Conservation (phyloP, 2,113 vertebrate genomes). For the Scomber scombrus region DNA sequence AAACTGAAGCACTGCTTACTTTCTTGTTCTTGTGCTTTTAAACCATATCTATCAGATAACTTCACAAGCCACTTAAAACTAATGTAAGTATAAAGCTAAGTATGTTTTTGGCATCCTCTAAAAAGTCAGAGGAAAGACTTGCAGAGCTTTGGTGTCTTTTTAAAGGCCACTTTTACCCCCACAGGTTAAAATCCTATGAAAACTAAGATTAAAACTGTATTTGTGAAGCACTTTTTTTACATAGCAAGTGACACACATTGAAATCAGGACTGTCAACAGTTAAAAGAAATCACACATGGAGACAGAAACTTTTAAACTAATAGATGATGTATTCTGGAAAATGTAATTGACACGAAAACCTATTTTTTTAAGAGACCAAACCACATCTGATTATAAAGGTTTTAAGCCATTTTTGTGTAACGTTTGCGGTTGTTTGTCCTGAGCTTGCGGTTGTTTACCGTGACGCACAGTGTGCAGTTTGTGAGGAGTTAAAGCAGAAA, state of each 20-base stretch:
- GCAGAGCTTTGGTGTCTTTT: too few species aligned
- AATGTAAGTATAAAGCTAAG: too few species aligned
- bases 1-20: not conserved
- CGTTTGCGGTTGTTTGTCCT: not conserved
- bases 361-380: not conserved
- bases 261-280: not conserved
- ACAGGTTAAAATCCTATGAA: not conserved
- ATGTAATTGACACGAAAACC: not conserved
- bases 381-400: not conserved
- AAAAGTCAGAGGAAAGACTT: too few species aligned
- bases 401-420: not conserved
- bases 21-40: not conserved
- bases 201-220: not conserved
- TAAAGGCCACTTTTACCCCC: too few species aligned
- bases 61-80: not conserved
- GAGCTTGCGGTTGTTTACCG: constrained; percentile 40
- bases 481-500: constrained; percentile 58
- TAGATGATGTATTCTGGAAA: not conserved
- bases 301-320: not conserved
- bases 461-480: not conserved
- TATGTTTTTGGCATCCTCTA: too few species aligned
- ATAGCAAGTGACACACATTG: not conserved
- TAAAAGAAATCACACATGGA: not conserved
- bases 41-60: not conserved
- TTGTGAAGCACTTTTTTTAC: not conserved